Base-by-base conservation (phyloP, 2,888 invertebrate species). In the Chamaedrilus cognettii region DNA sequence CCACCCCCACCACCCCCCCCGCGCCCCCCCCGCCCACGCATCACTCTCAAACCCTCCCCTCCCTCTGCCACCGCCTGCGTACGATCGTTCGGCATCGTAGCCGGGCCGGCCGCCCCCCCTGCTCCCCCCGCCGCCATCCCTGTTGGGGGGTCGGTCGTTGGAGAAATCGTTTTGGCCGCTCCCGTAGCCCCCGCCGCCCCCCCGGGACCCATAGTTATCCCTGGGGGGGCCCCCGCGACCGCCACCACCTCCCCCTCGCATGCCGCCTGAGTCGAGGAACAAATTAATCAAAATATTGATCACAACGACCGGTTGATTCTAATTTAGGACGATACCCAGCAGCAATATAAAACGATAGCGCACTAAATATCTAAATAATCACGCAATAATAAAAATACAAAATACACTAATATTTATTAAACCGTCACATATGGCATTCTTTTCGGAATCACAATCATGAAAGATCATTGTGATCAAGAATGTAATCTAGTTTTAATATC, bases 91-190 rank as follows among this genome's bases (percentile, higher is more conserved):
- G 28, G 49, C 77, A 86, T 85, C 80, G 81, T 23, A 19, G 7
- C 26, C 58, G 33, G 5, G 30, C 7, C 62, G 31, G 7, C 62
- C 51, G 23, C 58, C 58, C 11, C 58, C n/a, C n/a, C n/a, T n/a
- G n/a, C n/a, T n/a, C n/a, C n/a, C n/a, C n/a, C n/a, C 3, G 55
- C 35, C 23, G 56, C 58, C 30, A 51, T 77, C 86, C 85, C 80
- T 81, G 79, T 74, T 19, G 51, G 35, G 4, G 59, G 7, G 5
- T n/a, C n/a, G n/a, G n/a, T n/a, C n/a, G n/a, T n/a, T n/a, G n/a
- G n/a, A n/a, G n/a, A n/a, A n/a, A n/a, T n/a, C n/a, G n/a, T n/a
- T n/a, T n/a, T n/a, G n/a, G n/a, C n/a, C n/a, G n/a, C n/a, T n/a
- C n/a, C n/a, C 31, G 30, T 26, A 30, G 1, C 62, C 62, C 32